These are phyloP conservation scores for Brachionus asplanchnoidis DNA, from an alignment of 1,140 invertebrate species.

Conservation along the genomic window DNA sequence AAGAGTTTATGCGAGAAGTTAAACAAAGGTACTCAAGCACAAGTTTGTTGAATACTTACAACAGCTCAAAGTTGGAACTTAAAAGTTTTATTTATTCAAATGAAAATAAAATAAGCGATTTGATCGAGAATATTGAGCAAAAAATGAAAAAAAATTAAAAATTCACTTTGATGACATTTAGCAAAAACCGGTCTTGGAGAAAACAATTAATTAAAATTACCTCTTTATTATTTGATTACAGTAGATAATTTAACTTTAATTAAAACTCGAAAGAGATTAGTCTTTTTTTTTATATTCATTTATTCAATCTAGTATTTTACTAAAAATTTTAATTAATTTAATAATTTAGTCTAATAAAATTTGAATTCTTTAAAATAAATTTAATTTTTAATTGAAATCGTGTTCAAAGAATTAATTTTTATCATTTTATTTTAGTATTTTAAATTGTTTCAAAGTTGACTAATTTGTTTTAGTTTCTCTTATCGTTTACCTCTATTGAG, in stretches of 20 bases:
- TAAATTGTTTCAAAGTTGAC: too few species aligned
- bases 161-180: neutral
- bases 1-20: neutral
- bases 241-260: neutral
- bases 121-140: constrained; percentile 16
- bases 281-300: neutral
- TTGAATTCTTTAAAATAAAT: neutral
- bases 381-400: neutral
- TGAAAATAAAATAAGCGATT: constrained; percentile 26
- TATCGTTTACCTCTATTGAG: too few species aligned
- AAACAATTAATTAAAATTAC: neutral
- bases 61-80: constrained; percentile 12
- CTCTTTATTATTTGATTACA: neutral
- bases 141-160: constrained; percentile 36
- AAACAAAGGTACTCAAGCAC: constrained; percentile 13
- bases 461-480: too few species aligned
- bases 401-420: too few species aligned
- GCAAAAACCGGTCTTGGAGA: neutral
- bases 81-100: constrained; percentile 3
- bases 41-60: neutral
- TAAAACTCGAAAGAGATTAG: neutral
- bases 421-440: too few species aligned
- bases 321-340: neutral
- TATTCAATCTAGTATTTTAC: neutral
- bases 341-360: neutral